phyloP scores from a whole-genome alignment of 2,797 vertebrate species.

The Vultur gryphus region DNA sequence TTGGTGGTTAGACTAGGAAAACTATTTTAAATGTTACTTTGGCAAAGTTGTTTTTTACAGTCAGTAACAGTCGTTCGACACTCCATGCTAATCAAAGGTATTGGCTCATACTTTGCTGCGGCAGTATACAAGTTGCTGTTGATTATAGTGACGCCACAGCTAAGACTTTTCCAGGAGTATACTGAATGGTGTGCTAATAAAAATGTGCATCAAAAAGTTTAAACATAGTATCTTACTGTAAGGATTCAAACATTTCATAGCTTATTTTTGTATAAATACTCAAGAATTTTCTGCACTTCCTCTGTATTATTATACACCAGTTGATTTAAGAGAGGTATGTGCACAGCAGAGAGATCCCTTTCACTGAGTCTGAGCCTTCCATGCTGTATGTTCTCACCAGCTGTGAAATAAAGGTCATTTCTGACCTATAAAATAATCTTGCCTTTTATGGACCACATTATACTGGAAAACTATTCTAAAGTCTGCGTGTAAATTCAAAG shows the following conservation, averaged over 20 bases:
- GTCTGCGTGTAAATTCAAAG: constrained; percentile 11
- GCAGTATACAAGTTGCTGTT: constrained; percentile 11
- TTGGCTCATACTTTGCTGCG: constrained; percentile 14
- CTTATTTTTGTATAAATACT: background rate
- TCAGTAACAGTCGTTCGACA: constrained; percentile 38
- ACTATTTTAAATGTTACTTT: constrained; percentile 60
- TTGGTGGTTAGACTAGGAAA: constrained; percentile 50
- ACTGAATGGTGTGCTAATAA: constrained; percentile 21
- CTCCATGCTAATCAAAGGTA: constrained; percentile 62
- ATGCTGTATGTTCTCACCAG: background rate
- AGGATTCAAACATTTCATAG: background rate
- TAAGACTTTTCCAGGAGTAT: background rate
- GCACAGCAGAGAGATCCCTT: background rate
- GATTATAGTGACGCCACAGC: background rate
- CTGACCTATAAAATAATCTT: constrained; percentile 9
- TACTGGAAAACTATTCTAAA: background rate
- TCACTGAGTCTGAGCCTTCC: background rate
- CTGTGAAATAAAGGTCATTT: constrained; percentile 10
- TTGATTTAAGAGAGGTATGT: background rate
- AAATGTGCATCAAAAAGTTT: background rate
- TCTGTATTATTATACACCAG: background rate
- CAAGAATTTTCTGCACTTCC: background rate
- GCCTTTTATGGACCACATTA: background rate
- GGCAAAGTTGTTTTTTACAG: constrained; percentile 27
- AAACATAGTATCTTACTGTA: background rate